Base-by-base conservation (phyloP, 1,140 invertebrate genomes). In the Hypothenemus hampei region DNA sequence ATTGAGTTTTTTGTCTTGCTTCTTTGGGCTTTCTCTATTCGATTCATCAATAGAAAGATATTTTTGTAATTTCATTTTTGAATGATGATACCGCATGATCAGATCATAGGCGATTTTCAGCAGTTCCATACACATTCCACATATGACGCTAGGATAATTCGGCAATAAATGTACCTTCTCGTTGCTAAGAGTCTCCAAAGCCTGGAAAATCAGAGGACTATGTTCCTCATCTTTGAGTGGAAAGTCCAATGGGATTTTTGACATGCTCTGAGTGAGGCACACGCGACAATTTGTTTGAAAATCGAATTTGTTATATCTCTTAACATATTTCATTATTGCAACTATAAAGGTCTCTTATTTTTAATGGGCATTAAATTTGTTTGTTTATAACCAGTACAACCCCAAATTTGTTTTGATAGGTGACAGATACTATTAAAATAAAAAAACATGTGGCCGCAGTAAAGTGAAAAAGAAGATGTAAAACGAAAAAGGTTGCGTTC, bases 101-200 rank as follows among this genome's bases (percentile, higher is more conserved):
- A 63, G 51, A 19, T 61, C 49, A 43, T 58, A 63, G 16, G 55
- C 18, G 18, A 57, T 58, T 23, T 55, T 63, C 26, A 63, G 50
- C 2, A 61, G 19, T 13, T 48, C 44, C 18, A 36, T n/a, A 40
- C 61, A 63, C 33, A 48, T 47, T 3, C 47, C 47, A 47, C 61
- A 63, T 11, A 63, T 31, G 22, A 13, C 15, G 21, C 45, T 43
- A 20, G 61, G 61, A 55, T 60, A 62, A 41, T 45, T 47, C 2
- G 11, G 20, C 24, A 26, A 31, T 6, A 36, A 39, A 6, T 19
- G 18, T 10, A 62, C 49, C 22, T 47, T 49, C 41, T 52, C 46
- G 10, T 23, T 23, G 16, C 24, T 50, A 18, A 58, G 21, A 29
- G 36, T 16, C 36, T 61, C 55, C 26, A 61, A 20, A 3, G 50